Percentiles rank a stretch among this genome's conserved stretches.
These are phyloP conservation scores for Acrobasis consociella DNA, from an alignment of 2,888 invertebrate genomes.

Conservation along the genomic window DNA sequence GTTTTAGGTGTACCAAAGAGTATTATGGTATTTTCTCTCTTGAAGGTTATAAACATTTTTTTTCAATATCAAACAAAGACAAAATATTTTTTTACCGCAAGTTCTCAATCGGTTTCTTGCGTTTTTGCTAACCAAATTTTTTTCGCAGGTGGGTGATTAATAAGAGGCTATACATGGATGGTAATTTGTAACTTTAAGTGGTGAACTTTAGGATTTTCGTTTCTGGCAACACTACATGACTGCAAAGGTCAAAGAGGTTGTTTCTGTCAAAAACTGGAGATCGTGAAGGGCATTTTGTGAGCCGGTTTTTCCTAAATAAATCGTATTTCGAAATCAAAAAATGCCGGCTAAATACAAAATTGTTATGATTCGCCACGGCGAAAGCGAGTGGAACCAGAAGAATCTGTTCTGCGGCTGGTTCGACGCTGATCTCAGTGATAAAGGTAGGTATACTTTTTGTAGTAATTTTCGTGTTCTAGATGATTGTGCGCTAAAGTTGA, in stretches of 20 bases:
- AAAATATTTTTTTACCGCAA: too few relatives aligned
- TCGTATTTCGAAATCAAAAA: constrained; percentile 24
- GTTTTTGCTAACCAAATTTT: too few relatives aligned
- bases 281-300: constrained; percentile 32
- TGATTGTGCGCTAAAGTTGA: not conserved
- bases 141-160: too few relatives aligned
- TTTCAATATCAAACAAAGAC: too few relatives aligned
- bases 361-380: constrained; percentile 89
- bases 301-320: constrained; percentile 33
- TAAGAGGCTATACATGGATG: too few relatives aligned
- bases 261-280: constrained; percentile 46
- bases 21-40: too few relatives aligned
- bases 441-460: constrained; percentile 74
- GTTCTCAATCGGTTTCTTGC: too few relatives aligned
- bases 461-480: not conserved
- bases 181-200: too few relatives aligned
- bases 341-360: constrained; percentile 82
- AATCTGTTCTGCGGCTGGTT: constrained; percentile 90
- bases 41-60: too few relatives aligned
- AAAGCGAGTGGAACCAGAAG: constrained; percentile 89
- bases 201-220: too few relatives aligned
- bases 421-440: constrained; percentile 86
- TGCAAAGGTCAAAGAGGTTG: constrained; percentile 63
- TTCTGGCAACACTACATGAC: not conserved
- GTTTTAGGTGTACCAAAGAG: too few relatives aligned